Base-by-base conservation (phyloP, 2,797 vertebrate species). In the Jordanella pulchra region DNA sequence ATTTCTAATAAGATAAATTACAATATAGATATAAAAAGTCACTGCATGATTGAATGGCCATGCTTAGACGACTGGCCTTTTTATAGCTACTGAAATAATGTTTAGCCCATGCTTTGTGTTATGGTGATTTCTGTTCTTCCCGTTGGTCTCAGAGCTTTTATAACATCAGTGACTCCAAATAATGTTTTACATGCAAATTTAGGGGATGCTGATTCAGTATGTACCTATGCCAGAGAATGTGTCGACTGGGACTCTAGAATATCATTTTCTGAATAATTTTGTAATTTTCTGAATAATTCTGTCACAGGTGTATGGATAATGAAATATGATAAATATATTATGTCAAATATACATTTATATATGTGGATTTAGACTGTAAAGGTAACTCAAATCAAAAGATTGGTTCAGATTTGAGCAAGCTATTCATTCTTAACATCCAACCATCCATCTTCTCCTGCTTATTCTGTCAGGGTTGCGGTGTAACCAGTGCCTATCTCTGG, bases 41-140 rank as follows among this genome's bases (percentile, higher is more conserved):
- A 81, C 73, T 61, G 50, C 23, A 60, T 55, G 30, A 68, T 77
- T 76, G 39, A 17, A 48, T 84, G 72, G 78, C 69, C 11, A 7
- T 79, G 77, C 79, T 80, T 68, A 39, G 18, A 58, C 73, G 69
- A 80, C 69, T 63, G 42, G 27, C 28, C n/a, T 75, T 56, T 73
- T 70, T 28, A 75, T 58, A 65, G 23, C 25, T 28, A 58, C 30
- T 63, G 60, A 76, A 68, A 73, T 71, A 25, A 17, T 18, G 42
- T 76, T 23, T 35, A 71, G n/a, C 61, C 78, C 69, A 74, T 54
- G 55, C 65, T 72, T 55, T 79, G 48, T 79, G 67, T 67, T 69
- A 84, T 25, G 69, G 39, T 10, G 79, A 68, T 65, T 39, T 23
- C 53, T 28, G 27, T 1, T 30, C 30, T 39, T 73, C 69, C 65